These are phyloP conservation scores for Cerastoderma edule DNA, from an alignment of 2,888 invertebrate species.

Conservation along the genomic window DNA sequence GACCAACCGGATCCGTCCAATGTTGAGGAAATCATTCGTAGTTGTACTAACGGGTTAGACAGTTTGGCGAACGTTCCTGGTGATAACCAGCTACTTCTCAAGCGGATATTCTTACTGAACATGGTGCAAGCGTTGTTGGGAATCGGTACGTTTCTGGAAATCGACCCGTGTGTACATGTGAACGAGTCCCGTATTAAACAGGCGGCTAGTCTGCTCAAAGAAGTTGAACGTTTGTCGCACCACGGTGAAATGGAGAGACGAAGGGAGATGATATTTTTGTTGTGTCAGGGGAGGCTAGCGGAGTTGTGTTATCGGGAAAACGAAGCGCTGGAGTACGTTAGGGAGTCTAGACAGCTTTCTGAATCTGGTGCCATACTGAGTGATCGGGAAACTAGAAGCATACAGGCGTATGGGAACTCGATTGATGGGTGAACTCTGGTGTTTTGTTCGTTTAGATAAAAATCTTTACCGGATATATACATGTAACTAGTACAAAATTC, in stretches of 20 bases:
- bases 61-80: neutral
- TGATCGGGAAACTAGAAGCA: neutral
- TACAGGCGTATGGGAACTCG: constrained; percentile 2
- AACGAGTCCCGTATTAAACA: neutral
- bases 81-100: constrained; percentile 1
- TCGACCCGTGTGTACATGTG: neutral
- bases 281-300: constrained; percentile 3
- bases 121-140: constrained; percentile 11
- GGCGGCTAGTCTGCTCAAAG: neutral
- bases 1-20: neutral
- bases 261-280: neutral
- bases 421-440: too few relatives aligned
- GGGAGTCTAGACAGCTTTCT: neutral
- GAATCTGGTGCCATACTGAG: constrained; percentile 15
- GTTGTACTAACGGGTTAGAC: constrained; percentile 5
- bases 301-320: constrained; percentile 1
- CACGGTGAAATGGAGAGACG: neutral
- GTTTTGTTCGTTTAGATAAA: too few relatives aligned
- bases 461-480: too few relatives aligned
- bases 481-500: too few relatives aligned
- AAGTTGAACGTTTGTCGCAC: neutral
- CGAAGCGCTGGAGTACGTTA: neutral
- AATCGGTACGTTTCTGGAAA: constrained; percentile 14
- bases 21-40: constrained; percentile 2
- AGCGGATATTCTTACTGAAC: constrained; percentile 14